Evolutionary conservation across 2,888 invertebrate species (phyloP).

Genomic region (Psylliodes chrysocephalus): DNA sequence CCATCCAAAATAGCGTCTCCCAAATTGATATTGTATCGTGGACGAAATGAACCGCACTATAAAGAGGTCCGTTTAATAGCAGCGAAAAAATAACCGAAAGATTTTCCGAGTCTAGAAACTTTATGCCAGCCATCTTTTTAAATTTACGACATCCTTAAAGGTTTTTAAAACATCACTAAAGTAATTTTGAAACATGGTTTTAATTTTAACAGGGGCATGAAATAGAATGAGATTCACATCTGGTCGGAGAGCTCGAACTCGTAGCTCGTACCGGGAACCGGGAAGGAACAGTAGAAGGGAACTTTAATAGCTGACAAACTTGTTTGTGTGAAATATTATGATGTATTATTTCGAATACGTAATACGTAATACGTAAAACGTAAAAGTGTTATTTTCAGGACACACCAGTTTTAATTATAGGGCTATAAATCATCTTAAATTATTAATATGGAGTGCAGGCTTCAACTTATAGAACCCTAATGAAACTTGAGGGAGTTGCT

Average conservation of each 20-base stretch:
- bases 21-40: no score
- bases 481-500: conserved; percentile 34
- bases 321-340: conserved; percentile 54
- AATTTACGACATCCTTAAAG: conserved; percentile 63
- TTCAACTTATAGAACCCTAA: conserved; percentile 35
- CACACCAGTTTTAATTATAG: conserved; percentile 54
- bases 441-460: conserved; percentile 36
- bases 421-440: conserved; percentile 52
- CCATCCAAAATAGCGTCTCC: no score
- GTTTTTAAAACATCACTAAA: conserved; percentile 63
- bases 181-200: conserved; percentile 65
- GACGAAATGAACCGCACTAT: conserved; percentile 25
- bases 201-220: conserved; percentile 61
- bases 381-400: conserved; percentile 54
- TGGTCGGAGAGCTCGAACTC: conserved; percentile 43
- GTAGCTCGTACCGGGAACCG: conserved; percentile 45
- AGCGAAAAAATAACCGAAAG: conserved; percentile 49
- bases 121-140: conserved; percentile 63
- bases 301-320: conserved; percentile 52
- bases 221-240: conserved; percentile 52
- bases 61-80: conserved; percentile 32
- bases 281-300: no score
- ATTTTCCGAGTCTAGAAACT: conserved; percentile 59
- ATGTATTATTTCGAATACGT: conserved; percentile 55
- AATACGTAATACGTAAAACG: no score